Conservation (phyloP, 2,797 vertebrate species). For the Hipposideros larvatus region DNA sequence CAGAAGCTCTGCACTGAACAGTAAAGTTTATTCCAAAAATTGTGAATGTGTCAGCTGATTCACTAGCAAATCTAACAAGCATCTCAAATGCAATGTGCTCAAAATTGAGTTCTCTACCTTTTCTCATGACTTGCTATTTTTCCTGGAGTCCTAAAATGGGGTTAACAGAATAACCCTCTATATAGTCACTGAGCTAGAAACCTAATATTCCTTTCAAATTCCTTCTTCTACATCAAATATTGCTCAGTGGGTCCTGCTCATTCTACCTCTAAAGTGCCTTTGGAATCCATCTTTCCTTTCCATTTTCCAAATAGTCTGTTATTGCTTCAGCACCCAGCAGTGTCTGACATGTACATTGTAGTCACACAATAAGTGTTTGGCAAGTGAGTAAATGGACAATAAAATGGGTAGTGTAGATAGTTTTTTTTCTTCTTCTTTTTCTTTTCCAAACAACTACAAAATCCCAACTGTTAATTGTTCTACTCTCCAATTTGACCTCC, state of each 20-base stretch:
- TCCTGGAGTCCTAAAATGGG: background rate
- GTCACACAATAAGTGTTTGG: background rate
- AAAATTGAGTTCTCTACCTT: background rate
- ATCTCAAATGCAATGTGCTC: background rate
- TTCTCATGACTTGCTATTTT: slow-evolving; percentile 4
- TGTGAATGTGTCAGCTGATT: background rate
- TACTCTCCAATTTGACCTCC: slow-evolving; percentile 23
- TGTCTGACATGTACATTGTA: background rate
- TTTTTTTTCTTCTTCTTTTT: background rate
- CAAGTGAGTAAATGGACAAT: background rate
- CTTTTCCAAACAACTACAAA: background rate
- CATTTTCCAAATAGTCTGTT: slow-evolving; percentile 8
- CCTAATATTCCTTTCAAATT: background rate
- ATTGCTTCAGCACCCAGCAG: background rate
- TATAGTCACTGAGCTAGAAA: slow-evolving; percentile 11
- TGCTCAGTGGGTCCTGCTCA: background rate
- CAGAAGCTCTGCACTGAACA: background rate
- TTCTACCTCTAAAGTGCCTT: background rate
- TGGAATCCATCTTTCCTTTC: background rate
- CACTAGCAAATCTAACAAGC: slow-evolving; percentile 13
- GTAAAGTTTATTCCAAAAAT: background rate
- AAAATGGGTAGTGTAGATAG: background rate
- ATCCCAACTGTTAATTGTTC: background rate
- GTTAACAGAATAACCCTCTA: background rate
- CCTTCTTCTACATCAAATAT: background rate